Evolutionary conservation across 2,113 vertebrate genomes (phyloP), one percentile per base, ranked within the genome.

Genomic region (Oenanthe oenanthe): DNA sequence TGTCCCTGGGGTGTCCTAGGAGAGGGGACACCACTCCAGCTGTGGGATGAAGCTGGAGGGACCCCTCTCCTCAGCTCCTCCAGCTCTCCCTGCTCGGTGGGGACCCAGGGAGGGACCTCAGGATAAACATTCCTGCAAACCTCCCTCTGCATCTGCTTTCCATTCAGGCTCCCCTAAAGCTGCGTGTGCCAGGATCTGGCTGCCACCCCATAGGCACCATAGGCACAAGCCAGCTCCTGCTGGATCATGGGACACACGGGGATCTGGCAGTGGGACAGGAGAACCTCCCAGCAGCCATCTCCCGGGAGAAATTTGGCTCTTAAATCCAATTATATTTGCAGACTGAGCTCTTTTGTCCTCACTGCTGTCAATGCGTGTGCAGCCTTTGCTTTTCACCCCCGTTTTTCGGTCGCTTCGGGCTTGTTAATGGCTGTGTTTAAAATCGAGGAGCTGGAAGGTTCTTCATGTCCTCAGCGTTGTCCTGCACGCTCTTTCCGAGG

Each of bases 341-440:
- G 31, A 51, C 65, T 34, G 81, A 78, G 34, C 31, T 36, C 81
- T 58, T 86, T 48, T 81, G 60, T 77, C 2, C 40, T 75, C 14
- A 0, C 71, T 31, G 57, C 20, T 26, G 71, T 62, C 78, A 7
- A 1, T 26, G 57, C 0, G 0, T 32, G 38, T 7, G 74, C 70
- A 72, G 67, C 54, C 56, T 85, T 85, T 38, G 66, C 88, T 85
- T 89, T 57, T 79, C 36, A 40, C 26, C 2, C 2, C 2, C 2
- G 0, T 34, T 9, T 77, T 79, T 40, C 19, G 14, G 10, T 73
- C 32, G 6, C 45, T 83, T 51, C 13, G 31, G 61, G 8, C 66
- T 90, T 45, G 80, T 63, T 94, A 71, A 53, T 47, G 67, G 48
- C 19, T 0, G 1, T 8, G 32, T 42, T 70, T 53, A 34, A 77